Conservation (phyloP, 2,888 invertebrate genomes). For the Cantharis nigra region DNA sequence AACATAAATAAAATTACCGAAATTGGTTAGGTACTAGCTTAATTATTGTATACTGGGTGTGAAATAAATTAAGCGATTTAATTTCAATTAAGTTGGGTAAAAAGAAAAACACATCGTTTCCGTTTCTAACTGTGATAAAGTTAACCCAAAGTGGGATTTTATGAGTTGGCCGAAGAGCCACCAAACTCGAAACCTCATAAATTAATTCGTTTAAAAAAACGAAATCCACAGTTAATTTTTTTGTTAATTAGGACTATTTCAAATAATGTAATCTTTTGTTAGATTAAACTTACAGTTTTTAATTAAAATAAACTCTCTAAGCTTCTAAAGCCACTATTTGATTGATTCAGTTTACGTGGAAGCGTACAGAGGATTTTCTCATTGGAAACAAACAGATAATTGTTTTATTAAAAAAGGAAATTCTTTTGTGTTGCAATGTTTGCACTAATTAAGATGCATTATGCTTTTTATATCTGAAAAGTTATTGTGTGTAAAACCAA, state of each 20-base stretch:
- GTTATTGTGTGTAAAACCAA: neutral
- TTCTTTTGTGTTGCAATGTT: neutral
- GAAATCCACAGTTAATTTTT: neutral
- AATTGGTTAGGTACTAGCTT: neutral
- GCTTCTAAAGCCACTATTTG: neutral
- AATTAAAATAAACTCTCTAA: neutral
- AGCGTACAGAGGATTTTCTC: neutral
- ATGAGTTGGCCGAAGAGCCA: neutral
- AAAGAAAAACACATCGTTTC: neutral
- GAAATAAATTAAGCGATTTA: neutral
- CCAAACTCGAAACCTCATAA: neutral
- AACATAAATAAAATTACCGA: neutral
- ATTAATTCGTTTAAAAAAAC: neutral
- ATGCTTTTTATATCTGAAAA: neutral
- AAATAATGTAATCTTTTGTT: neutral
- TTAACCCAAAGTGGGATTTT: neutral
- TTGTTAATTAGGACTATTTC: neutral
- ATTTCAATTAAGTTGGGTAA: neutral
- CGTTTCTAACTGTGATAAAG: neutral
- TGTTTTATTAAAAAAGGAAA: neutral
- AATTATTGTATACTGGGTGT: neutral
- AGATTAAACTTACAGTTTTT: neutral
- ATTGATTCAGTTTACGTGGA: neutral
- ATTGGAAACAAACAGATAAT: neutral
- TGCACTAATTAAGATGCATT: neutral